These are phyloP conservation scores for Temnothorax longispinosus DNA, from an alignment of 1,140 invertebrate genomes.

Conservation along the genomic window DNA sequence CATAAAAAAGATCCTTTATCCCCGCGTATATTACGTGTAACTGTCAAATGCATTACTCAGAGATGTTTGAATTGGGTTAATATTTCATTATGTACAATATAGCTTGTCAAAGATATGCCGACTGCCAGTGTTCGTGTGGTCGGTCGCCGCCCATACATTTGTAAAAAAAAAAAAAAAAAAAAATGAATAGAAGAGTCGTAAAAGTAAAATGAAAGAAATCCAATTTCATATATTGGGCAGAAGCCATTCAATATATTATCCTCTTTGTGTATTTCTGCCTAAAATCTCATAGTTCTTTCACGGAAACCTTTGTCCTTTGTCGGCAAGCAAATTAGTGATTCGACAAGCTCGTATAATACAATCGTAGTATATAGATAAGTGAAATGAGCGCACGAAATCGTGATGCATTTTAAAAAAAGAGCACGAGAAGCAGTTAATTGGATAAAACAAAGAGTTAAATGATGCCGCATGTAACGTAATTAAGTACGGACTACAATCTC, in stretches of 20 bases:
- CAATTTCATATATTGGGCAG: background rate
- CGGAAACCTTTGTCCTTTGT: background rate
- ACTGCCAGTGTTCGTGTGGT: background rate
- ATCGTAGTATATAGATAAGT: background rate
- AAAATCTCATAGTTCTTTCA: background rate
- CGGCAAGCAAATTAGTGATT: background rate
- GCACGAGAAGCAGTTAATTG: constrained; percentile 72
- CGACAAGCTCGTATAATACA: background rate
- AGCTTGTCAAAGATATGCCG: background rate
- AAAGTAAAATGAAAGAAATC: background rate
- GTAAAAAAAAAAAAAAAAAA: background rate
- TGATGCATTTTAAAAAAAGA: constrained; percentile 80
- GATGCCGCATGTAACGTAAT: background rate
- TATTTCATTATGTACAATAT: background rate
- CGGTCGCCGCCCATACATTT: background rate
- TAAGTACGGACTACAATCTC: constrained; percentile 5
- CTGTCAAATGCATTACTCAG: background rate
- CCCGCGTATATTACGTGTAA: background rate
- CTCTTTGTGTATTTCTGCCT: background rate
- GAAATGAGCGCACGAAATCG: constrained; percentile 76
- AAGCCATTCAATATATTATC: background rate
- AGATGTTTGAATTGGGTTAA: background rate
- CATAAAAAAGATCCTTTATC: background rate
- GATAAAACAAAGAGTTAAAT: constrained; percentile 62
- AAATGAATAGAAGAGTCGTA: background rate